Evolutionary conservation across 35 echinoderm and acorn worm genomes (phyloP).

Genomic region (Strongylocentrotus purpuratus): DNA sequence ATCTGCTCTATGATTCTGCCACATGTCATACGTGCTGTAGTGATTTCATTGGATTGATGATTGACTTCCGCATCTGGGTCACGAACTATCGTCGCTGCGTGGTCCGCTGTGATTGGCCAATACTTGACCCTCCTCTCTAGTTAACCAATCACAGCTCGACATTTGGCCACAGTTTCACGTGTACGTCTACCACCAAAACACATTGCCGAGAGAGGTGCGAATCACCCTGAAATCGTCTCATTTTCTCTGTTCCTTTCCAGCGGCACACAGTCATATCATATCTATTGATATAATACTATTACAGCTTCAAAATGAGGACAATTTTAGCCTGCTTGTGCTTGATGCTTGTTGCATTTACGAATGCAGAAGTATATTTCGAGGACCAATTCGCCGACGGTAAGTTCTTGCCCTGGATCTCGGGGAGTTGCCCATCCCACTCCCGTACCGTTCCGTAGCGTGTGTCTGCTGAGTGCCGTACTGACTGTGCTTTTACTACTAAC

Average conservation of each 20-base stretch:
- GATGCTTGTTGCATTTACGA: slow-evolving; percentile 47
- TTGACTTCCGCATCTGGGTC: background rate
- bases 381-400: slow-evolving; percentile 66
- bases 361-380: slow-evolving; percentile 63
- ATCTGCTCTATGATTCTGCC: too few species aligned
- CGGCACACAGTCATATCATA: background rate
- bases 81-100: slow-evolving; percentile 51
- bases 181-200: slow-evolving; percentile 38
- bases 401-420: background rate
- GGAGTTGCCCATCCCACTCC: slow-evolving; percentile 24
- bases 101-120: slow-evolving; percentile 71
- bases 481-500: too few species aligned
- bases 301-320: slow-evolving; percentile 54
- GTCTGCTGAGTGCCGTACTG: too few species aligned
- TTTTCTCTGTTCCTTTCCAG: background rate
- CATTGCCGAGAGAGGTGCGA: background rate
- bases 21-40: background rate
- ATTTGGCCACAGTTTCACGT: slow-evolving; percentile 66
- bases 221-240: background rate
- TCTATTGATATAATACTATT: background rate
- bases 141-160: slow-evolving; percentile 64
- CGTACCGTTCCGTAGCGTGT: background rate
- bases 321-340: slow-evolving; percentile 37
- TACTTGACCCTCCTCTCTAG: slow-evolving; percentile 20
- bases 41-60: slow-evolving; percentile 5